Conservation (phyloP, 1,140 invertebrate species). For the Sitobion miscanthi region DNA sequence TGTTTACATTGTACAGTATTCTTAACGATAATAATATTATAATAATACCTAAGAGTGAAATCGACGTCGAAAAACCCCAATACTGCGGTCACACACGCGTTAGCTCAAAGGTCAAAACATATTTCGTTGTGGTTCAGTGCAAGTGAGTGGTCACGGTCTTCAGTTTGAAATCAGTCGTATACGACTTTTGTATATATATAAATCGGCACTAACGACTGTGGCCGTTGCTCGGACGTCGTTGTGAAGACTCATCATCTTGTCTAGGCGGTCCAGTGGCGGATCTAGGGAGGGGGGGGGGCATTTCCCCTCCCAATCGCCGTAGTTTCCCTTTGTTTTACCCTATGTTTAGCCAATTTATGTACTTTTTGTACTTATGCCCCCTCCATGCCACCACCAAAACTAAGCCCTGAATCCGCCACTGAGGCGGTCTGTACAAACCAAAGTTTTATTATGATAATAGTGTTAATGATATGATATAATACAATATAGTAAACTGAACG, state of each 20-base stretch:
- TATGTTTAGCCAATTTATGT: too few relatives aligned
- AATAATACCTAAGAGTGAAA: not conserved
- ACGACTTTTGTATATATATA: not conserved
- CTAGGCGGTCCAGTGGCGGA: too few relatives aligned
- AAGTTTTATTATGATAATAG: not conserved
- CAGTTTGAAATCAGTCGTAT: not conserved
- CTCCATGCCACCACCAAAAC: too few relatives aligned
- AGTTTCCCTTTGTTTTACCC: too few relatives aligned
- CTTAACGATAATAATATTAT: not conserved
- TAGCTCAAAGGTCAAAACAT: not conserved
- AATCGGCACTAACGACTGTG: not conserved
- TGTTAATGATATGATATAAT: not conserved
- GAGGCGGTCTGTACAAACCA: not conserved
- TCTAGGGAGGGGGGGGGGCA: too few relatives aligned
- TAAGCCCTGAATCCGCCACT: too few relatives aligned
- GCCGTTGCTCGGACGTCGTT: not conserved
- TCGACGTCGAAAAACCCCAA: not conserved
- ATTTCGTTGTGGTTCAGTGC: not conserved
- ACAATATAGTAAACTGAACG: too few relatives aligned
- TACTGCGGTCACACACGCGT: fast-evolving
- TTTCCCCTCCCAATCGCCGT: too few relatives aligned
- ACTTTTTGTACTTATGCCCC: too few relatives aligned
- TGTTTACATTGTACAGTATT: not conserved
- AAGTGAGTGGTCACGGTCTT: not conserved
- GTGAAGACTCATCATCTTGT: too few relatives aligned